These are phyloP conservation scores for Macrotus californicus DNA, from an alignment of 2,113 vertebrate genomes.

Conservation along the genomic window DNA sequence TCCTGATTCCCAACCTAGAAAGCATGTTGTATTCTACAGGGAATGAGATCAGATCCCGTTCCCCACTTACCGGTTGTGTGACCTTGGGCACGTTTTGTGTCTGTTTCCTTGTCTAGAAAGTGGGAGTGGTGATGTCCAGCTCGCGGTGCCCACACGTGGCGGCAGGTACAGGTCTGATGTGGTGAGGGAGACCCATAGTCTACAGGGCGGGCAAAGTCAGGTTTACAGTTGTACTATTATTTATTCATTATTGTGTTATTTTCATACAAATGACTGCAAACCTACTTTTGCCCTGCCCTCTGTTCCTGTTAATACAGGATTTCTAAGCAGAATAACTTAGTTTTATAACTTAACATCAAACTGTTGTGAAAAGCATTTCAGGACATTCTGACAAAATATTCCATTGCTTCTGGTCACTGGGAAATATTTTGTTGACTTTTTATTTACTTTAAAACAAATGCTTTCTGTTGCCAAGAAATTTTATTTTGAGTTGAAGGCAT, in stretches of 20 bases:
- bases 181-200: not conserved
- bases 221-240: no score
- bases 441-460: slow-evolving; percentile 26
- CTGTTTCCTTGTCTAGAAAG: not conserved
- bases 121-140: not conserved
- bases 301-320: not conserved
- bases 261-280: no score
- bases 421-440: slow-evolving; percentile 12
- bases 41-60: not conserved
- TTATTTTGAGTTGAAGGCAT: not conserved
- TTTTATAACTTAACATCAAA: not conserved
- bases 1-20: not conserved
- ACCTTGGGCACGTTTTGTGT: not conserved
- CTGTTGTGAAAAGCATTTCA: not conserved
- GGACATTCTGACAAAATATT: not conserved
- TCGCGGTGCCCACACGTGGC: accelerated
- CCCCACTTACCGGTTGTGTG: not conserved
- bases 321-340: not conserved
- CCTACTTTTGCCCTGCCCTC: no score
- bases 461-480: not conserved
- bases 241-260: no score
- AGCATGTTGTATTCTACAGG: not conserved
- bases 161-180: not conserved
- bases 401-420: not conserved
- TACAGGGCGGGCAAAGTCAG: no score